These are phyloP conservation scores for Melospiza melodia DNA, from an alignment of 2,113 vertebrate genomes.

Conservation along the genomic window DNA sequence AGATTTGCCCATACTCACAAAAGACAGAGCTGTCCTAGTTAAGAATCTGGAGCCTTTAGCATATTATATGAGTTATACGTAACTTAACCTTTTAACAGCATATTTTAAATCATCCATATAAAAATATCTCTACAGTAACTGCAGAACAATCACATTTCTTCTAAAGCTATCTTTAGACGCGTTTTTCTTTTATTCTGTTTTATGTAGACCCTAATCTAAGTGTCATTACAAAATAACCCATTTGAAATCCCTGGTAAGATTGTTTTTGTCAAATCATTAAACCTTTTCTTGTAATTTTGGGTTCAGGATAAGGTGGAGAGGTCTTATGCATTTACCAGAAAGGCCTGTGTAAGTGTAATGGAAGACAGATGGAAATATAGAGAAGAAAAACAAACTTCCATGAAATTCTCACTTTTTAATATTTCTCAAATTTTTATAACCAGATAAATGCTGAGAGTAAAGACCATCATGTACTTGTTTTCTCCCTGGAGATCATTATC, in stretches of 20 bases:
- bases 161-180: neutral
- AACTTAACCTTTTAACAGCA: slow-evolving; percentile 8
- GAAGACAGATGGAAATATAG: neutral
- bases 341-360: neutral
- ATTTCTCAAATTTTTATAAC: neutral
- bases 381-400: neutral
- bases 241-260: neutral
- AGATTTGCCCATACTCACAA: neutral
- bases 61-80: neutral
- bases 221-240: accelerated
- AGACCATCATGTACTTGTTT: neutral
- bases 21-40: slow-evolving; percentile 10
- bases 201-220: neutral
- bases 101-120: neutral
- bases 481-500: neutral
- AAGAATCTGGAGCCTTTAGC: neutral
- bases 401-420: neutral
- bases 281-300: neutral
- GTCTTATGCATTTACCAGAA: neutral
- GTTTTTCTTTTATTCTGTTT: neutral
- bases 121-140: neutral
- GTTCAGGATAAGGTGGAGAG: neutral
- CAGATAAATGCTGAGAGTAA: neutral
- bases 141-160: neutral
- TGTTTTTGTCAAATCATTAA: neutral